Evolutionary conservation across 2,113 vertebrate species (phyloP).

Genomic region (Ailuropoda melanoleuca): DNA sequence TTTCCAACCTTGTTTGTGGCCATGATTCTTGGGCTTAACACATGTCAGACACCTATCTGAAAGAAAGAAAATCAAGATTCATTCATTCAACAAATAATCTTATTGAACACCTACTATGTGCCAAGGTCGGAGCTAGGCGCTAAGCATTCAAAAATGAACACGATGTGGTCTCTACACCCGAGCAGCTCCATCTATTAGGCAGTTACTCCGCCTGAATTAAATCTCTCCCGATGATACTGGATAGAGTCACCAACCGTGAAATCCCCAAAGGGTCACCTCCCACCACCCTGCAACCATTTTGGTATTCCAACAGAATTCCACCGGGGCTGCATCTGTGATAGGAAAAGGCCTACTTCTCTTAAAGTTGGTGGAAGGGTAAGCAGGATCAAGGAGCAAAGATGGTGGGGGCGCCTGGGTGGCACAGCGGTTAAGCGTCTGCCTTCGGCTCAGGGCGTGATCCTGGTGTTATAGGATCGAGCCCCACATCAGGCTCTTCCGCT

Average conservation of each 20-base stretch:
- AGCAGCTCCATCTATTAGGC: not conserved
- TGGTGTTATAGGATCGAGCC: too few species aligned
- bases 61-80: not conserved
- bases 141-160: not conserved
- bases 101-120: not conserved
- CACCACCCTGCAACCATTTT: not conserved
- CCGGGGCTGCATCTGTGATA: not conserved
- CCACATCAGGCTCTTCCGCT: too few species aligned
- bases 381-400: not conserved
- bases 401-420: too few species aligned
- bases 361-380: not conserved
- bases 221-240: not conserved
- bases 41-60: not conserved
- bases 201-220: not conserved
- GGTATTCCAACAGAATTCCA: not conserved
- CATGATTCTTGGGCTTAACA: not conserved
- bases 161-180: not conserved
- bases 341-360: not conserved
- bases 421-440: too few species aligned
- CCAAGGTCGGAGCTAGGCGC: not conserved
- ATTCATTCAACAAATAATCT: not conserved
- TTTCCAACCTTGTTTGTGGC: not conserved
- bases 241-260: not conserved
- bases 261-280: not conserved
- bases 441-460: too few species aligned